phyloP scores from a whole-genome alignment of 2,888 invertebrate species.

The Eupithecia abbreviata region DNA sequence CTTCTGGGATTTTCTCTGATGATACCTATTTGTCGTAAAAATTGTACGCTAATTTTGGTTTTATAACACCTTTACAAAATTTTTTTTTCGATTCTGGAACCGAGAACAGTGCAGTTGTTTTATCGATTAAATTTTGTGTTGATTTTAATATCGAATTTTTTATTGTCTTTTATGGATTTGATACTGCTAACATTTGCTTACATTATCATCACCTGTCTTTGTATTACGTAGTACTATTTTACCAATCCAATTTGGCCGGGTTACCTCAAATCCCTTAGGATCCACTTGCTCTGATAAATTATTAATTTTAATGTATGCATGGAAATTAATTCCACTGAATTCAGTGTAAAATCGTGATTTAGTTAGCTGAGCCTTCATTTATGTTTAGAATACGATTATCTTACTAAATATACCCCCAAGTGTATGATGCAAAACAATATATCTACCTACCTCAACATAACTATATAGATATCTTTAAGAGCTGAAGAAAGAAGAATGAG shows the following conservation, averaged over 20 bases:
- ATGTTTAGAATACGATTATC: constrained; percentile 3
- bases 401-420: background rate
- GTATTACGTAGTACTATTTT: background rate
- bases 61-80: background rate
- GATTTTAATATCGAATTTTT: background rate
- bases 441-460: background rate
- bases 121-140: background rate
- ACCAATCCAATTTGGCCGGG: constrained; percentile 22
- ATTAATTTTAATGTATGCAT: constrained; percentile 38
- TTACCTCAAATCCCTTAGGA: constrained; percentile 24
- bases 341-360: constrained; percentile 11
- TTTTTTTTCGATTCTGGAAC: background rate
- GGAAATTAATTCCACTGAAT: constrained; percentile 29
- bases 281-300: constrained; percentile 30
- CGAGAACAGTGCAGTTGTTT: background rate
- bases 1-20: background rate
- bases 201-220: background rate
- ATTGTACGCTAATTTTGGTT: background rate
- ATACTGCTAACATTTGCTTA: background rate
- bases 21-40: no score
- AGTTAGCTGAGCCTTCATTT: constrained; percentile 11
- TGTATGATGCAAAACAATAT: background rate
- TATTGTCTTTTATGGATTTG: background rate
- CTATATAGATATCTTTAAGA: no score
- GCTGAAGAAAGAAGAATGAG: no score